Evolutionary conservation across 2,888 invertebrate species (phyloP), one percentile per base, ranked within the genome.

Genomic region (Torymus auratus): DNA sequence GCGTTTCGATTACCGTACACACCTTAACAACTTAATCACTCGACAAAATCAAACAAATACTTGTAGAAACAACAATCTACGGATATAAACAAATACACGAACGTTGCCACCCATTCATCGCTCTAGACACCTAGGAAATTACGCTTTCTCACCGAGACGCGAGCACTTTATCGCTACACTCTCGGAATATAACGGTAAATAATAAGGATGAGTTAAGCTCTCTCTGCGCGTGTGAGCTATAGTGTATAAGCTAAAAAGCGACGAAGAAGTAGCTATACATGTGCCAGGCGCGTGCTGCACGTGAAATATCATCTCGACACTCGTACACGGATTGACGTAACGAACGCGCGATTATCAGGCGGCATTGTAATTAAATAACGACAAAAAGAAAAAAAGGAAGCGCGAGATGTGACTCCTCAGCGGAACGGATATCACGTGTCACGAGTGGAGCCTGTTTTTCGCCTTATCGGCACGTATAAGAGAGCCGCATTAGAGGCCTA

Each of bases 381-480:
- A 60, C 17, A 62, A 76, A 61, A 41, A 76, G 55, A 41, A 41
- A 11, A 71, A 68, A 75, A 73, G 50, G 52, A 14, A 17, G 17
- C 2, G 55, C 52, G 15, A 81, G 60, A 65, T 74, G 70, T 74
- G 74, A 61, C 70, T 78, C 65, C 52, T 69, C 65, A 52, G 50
- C 68, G 61, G 61, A 70, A 77, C 23, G n/a, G 53, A 41, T 72
- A 77, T 77, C 81, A 41, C 23, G 41, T 52, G 50, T 58, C 61
- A 50, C 10, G 28, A 15, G 23, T 17, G 14, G 20, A 28, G 41
- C 41, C 58, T 81, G 17, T 71, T 71, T 80, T 71, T 20, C 41
- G 41, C 52, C 52, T 78, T 64, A 78, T 81, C 78, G 77, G 50
- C 81, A 78, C 81, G 74, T 74, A 65, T 20, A 41, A 28, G 28